Conservation (phyloP, 1,140 invertebrate species). For the Pachyrhynchus sulphureomaculatus region DNA sequence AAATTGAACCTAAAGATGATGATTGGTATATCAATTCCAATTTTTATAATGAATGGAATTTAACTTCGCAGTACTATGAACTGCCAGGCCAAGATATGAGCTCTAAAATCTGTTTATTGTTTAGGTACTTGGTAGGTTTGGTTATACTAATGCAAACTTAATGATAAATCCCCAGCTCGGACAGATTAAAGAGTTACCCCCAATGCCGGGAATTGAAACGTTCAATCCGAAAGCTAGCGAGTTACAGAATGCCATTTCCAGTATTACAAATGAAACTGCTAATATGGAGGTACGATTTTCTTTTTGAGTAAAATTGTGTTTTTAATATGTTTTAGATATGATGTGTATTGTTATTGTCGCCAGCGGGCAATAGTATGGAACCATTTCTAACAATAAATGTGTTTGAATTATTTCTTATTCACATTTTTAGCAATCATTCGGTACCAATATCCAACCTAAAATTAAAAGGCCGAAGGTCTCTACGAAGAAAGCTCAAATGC, state of each 20-base stretch:
- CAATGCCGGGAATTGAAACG: slow-evolving; percentile 12
- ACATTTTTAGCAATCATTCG: background rate
- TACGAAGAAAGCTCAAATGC: background rate
- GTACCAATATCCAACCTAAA: background rate
- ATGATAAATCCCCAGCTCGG: slow-evolving; percentile 51
- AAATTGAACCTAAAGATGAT: no score
- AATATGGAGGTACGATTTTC: background rate
- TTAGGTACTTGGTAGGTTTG: slow-evolving; percentile 47
- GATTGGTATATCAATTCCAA: no score
- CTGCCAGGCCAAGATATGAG: no score
- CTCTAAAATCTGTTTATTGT: no score
- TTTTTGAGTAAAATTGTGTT: background rate
- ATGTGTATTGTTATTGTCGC: background rate
- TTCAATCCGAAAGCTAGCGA: slow-evolving; percentile 23
- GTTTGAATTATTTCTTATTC: no score
- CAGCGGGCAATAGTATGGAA: no score
- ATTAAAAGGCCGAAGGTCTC: slow-evolving; percentile 20
- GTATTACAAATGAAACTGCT: slow-evolving; percentile 14
- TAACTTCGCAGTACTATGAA: no score
- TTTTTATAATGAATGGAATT: no score
- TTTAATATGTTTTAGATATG: background rate
- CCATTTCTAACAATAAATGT: no score
- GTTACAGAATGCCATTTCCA: slow-evolving; percentile 36
- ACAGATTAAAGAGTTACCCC: slow-evolving; percentile 36
- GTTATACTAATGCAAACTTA: slow-evolving; percentile 40